These are phyloP conservation scores for Lasioglossum figueresi DNA, from an alignment of 2,888 invertebrate genomes.

Conservation along the genomic window DNA sequence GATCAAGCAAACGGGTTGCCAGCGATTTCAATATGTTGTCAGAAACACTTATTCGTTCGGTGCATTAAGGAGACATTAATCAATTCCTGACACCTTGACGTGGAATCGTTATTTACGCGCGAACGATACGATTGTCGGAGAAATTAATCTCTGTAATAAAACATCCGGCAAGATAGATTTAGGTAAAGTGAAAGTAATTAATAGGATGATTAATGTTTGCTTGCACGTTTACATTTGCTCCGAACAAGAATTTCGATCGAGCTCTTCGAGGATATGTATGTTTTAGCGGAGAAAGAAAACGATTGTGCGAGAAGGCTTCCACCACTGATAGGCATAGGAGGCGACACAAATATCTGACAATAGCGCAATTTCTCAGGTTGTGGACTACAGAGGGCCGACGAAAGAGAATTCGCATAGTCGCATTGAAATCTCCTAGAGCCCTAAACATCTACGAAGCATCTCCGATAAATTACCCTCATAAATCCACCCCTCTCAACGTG, in stretches of 20 bases:
- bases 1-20: neutral
- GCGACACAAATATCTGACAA: neutral
- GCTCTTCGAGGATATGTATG: neutral
- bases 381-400: neutral
- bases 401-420: neutral
- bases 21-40: neutral
- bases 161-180: neutral
- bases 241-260: neutral
- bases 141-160: conserved; percentile 2
- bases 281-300: neutral
- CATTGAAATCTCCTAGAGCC: neutral
- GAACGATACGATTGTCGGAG: neutral
- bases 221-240: neutral
- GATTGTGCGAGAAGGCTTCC: neutral
- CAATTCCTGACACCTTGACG: neutral
- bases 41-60: neutral
- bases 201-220: conserved; percentile 1
- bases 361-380: neutral
- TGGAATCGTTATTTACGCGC: conserved; percentile 9
- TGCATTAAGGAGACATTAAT: conserved; percentile 2
- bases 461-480: conserved; percentile 19
- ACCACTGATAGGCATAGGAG: neutral
- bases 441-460: neutral
- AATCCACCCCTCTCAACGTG: conserved; percentile 22
- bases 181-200: conserved; percentile 11